These are phyloP conservation scores for Otolemur garnettii DNA, from an alignment of 2,113 vertebrate genomes.

Conservation along the genomic window DNA sequence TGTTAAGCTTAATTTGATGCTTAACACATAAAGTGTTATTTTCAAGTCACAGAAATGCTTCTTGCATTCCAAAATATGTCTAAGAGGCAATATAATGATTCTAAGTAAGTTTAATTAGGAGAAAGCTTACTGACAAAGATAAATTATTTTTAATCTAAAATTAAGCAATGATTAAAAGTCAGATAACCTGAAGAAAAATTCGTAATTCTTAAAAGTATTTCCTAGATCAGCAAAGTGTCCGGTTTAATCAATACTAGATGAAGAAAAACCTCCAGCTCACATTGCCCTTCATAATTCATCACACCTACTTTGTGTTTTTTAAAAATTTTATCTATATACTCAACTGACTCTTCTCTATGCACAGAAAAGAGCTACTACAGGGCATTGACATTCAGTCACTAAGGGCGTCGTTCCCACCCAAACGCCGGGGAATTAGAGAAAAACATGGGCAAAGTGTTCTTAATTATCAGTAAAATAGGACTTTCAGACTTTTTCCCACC, in stretches of 20 bases:
- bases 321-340: not conserved
- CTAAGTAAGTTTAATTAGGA: conserved; percentile 37
- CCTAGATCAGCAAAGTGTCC: not conserved
- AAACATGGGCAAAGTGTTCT: not conserved
- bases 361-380: not conserved
- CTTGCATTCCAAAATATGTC: conserved; percentile 8
- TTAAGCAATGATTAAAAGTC: not conserved
- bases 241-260: not conserved
- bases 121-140: not conserved
- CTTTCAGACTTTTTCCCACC: not conserved
- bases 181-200: not conserved
- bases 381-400: not conserved
- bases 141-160: not conserved
- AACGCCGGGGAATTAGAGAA: not conserved
- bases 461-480: not conserved
- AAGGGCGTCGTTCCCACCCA: not conserved
- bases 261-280: not conserved
- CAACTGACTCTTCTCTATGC: not conserved
- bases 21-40: conserved; percentile 50
- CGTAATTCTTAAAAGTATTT: not conserved
- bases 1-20: conserved; percentile 51
- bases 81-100: not conserved
- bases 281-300: not conserved
- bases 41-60: conserved; percentile 52
- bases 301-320: not conserved